phyloP scores from a whole-genome alignment of 1,140 invertebrate genomes.

The Drosophila lini region DNA sequence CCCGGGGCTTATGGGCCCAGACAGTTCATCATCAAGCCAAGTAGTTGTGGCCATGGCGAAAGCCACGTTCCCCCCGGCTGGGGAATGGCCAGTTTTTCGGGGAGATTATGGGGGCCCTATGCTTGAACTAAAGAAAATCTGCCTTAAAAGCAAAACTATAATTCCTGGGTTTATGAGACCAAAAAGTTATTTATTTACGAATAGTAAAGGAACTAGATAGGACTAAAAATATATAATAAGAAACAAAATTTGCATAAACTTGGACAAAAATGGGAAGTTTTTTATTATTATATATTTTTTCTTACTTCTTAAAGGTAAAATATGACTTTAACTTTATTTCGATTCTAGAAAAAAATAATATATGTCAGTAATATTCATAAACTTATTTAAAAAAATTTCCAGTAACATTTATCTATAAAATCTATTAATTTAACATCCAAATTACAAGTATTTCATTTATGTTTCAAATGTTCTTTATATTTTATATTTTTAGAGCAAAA shows the following conservation, averaged over 20 bases:
- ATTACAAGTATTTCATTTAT: neutral
- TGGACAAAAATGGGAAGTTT: too few species aligned
- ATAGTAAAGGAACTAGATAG: neutral
- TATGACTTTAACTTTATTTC: too few species aligned
- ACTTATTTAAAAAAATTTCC: neutral
- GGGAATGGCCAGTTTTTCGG: slow-evolving; percentile 13
- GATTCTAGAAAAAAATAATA: too few species aligned
- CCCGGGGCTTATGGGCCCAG: slow-evolving; percentile 57
- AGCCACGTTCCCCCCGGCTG: neutral
- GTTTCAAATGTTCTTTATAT: too few species aligned
- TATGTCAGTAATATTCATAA: too few species aligned
- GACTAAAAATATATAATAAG: neutral
- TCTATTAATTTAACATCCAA: neutral
- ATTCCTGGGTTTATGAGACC: neutral
- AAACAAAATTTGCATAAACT: too few species aligned
- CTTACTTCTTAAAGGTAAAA: too few species aligned
- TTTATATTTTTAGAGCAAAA: too few species aligned
- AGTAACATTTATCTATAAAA: neutral
- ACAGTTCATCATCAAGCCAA: slow-evolving; percentile 78
- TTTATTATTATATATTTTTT: too few species aligned
- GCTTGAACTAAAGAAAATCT: neutral
- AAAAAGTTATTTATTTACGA: neutral
- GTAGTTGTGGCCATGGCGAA: slow-evolving; percentile 38
- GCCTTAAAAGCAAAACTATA: slow-evolving; percentile 2
- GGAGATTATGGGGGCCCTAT: neutral